Base-by-base conservation (phyloP, 2,113 vertebrate genomes). In the Callionymus lyra region DNA sequence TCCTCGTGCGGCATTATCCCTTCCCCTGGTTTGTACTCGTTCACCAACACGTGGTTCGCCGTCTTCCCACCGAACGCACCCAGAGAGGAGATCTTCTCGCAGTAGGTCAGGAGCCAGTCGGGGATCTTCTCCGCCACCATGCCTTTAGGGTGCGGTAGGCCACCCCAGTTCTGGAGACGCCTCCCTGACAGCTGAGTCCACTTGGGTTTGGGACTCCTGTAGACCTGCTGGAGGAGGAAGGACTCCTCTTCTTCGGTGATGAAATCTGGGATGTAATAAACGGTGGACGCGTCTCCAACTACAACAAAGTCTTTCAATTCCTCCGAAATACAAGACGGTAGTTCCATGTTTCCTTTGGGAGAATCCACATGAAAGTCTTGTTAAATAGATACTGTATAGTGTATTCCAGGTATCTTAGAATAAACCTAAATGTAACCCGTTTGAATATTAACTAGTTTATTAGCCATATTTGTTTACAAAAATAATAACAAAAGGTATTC, bases 1-100 rank as follows among this genome's bases (percentile, higher is more conserved):
- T 94, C 92, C 14, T 87, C 90, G 3, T 94, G 92, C n/a, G 92
- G 87, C 92, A 94, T 93, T 44, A 94, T 92, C 44, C 92, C 92
- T 65, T 93, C 85, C 13, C 89, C 90, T 16, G 73, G 76, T 46
- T 81, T 83, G 44, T 94, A 94, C 51, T 94, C 91, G 13, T 94
- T 93, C 53, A 94, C 88, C 52, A 94, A 74, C 45, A 93, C 88
- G 2, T 94, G 91, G 53, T 94, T 94, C 16, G 92, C 90, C 1
- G 41, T 54, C 47, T 86, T 84, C 31, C 85, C 90, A 32, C 77
- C 65, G 53, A 94, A 94, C 1, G 82, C 80, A 1, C 83, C 84
- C 0, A 92, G 76, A 12, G 75, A 69, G 27, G 92, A 93, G 8
- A 94, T 84, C 27, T 82, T 87, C 31, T 88, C 79, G 13, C 87